Base-by-base conservation (phyloP, 2,888 invertebrate genomes). In the Drosophila subsilvestris region DNA sequence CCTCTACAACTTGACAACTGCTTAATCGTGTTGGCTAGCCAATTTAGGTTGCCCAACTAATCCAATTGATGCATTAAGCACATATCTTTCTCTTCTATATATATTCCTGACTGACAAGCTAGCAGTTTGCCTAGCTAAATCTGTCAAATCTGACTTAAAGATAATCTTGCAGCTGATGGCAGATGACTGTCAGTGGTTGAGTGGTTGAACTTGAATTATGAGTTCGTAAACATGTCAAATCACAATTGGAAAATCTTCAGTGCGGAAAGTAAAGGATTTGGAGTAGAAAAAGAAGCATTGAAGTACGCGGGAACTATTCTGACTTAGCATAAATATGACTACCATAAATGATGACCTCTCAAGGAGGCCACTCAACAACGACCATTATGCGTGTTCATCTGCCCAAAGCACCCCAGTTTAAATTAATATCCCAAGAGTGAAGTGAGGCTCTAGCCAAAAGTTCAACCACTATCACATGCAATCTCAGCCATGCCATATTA, bases 381-480 rank as follows among this genome's bases (percentile, higher is more conserved):
- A 7, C 0, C 37, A 37, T 37, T 37, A 37, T 37, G 32, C 14
- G 37, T 37, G 37, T 14, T 5, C 6, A 14, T 5, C 14, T 37
- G 4, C 14, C 37, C 14, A 2, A 37, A 37, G 14, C n/a, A 37
- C n/a, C 14, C 37, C 37, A 37, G n/a, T 37, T 37, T 37, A 14
- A n/a, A 37, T 37, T 14, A 37, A 37, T 37, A 37, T n/a, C 37
- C n/a, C 14, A 14, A 42, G 53, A 53, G 14, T 22, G 53, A 42
- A 53, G 22, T 22, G 53, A 42, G 42, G 22, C 53, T 42, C 53
- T 42, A 6, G 44, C 27, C 9, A 22, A 55, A 67, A 67, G 44
- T 59, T 62, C 48, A 61, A 54, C 37, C 59, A 56, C 22, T 22
- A 32, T 27, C 73, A 17, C 59, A 54, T 49, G 57, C 57, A 53